Conservation (phyloP, 2,113 vertebrate genomes). For the Anthoscopus minutus region DNA sequence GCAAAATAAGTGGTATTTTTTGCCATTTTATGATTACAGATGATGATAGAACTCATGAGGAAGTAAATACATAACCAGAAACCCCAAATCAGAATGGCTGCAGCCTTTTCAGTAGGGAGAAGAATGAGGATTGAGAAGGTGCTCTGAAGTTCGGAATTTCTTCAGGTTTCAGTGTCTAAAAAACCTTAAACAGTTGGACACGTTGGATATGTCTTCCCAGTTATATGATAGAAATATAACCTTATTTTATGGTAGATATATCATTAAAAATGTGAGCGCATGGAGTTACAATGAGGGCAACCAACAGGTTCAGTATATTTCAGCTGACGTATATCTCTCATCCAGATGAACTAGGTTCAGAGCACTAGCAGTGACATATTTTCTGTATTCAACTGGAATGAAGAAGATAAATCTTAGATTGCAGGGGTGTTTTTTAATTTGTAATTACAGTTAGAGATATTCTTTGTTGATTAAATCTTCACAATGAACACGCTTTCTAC, state of each 20-base stretch:
- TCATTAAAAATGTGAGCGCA: background rate
- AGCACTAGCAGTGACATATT: background rate
- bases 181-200: background rate
- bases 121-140: accelerated
- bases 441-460: background rate
- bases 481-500: background rate
- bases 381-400: background rate
- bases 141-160: background rate
- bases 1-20: background rate
- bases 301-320: background rate
- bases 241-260: background rate
- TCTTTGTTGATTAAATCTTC: background rate
- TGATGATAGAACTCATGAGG: background rate
- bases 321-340: background rate
- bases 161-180: background rate
- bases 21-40: background rate
- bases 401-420: background rate
- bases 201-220: background rate
- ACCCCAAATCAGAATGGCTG: background rate
- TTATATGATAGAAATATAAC: background rate
- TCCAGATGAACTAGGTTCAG: background rate
- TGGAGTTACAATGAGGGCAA: background rate
- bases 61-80: background rate
- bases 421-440: background rate
- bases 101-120: background rate